Percentiles rank a stretch among this genome's conserved stretches.
Evolutionary conservation across 2,888 invertebrate species (phyloP).

Genomic region (Phorcus lineatus): DNA sequence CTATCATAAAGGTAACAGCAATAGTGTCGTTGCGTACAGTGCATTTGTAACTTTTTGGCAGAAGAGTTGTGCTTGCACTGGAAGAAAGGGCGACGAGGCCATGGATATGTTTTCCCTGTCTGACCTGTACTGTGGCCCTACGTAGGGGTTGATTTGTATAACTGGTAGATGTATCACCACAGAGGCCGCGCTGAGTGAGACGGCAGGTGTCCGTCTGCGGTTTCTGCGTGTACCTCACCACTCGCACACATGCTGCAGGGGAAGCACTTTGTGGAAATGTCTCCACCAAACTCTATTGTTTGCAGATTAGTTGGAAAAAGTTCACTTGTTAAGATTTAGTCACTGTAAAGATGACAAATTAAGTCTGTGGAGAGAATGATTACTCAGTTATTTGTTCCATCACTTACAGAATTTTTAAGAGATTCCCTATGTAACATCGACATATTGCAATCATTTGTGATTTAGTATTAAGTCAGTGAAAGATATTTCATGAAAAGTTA

Average conservation of each 20-base stretch:
- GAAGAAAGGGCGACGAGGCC: background rate
- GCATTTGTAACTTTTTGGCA: background rate
- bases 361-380: too few species aligned
- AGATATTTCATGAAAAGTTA: too few species aligned
- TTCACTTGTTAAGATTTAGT: too few species aligned
- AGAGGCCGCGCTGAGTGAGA: background rate
- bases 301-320: too few species aligned
- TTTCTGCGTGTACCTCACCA: background rate
- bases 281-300: too few species aligned
- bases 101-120: background rate
- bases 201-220: background rate
- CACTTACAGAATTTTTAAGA: too few species aligned
- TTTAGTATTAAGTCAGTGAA: too few species aligned
- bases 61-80: background rate
- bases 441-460: too few species aligned
- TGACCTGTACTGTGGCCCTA: background rate
- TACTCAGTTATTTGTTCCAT: too few species aligned
- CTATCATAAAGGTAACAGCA: constrained; percentile 1
- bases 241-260: background rate
- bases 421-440: too few species aligned
- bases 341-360: too few species aligned
- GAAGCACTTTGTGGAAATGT: too few species aligned
- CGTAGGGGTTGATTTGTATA: background rate
- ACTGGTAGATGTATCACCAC: background rate
- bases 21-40: background rate